Base-by-base conservation (phyloP, 2,113 vertebrate genomes). In the Odontesthes bonariensis region DNA sequence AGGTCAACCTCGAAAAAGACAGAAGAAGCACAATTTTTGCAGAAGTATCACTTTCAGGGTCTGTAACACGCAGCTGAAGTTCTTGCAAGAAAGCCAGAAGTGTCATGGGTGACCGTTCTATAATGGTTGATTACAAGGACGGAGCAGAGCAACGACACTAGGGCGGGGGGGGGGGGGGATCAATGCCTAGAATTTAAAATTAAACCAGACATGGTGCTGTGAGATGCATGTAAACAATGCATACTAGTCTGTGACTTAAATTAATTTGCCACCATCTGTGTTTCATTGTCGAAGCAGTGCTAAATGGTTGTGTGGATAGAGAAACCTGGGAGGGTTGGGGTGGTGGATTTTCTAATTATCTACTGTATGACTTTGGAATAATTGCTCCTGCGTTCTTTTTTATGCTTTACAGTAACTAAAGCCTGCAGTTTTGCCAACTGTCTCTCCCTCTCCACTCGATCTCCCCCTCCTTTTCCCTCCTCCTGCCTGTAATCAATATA, bases 101-200 rank as follows among this genome's bases (percentile, higher is more conserved):
- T 77, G 79, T 86, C 89, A 89, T 76, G 86, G 76, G 81, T 83
- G 85, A 73, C 44, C 66, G 19, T 88, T 82, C 82, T 54, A 66
- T 84, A 81, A 64, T 58, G 53, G 73, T 51, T 81, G 83, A 91
- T 92, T 87, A 91, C 80, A 49, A 71, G 79, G 61, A 40, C 73
- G 80, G 67, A 53, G 42, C 40, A 8, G 31, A 74, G 54, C 59
- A n/a, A 83, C 90, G 64, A 73, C 86, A 77, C 90, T 62, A n/a
- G n/a, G n/a, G n/a, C n/a, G 73, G 85, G 91, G 63, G 77, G 77
- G 55, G 20, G 77, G 79, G 55, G 20, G 84, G 73, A 96, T 95
- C 94, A 85, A 96, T 94, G 81, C 73, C 62, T 90, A 91, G 85
- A 83, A 92, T 95, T 94, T 94, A 66, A 95, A 94, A 95, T 95